phyloP scores from a whole-genome alignment of 2,113 vertebrate genomes.

The Cepphus grylle region DNA sequence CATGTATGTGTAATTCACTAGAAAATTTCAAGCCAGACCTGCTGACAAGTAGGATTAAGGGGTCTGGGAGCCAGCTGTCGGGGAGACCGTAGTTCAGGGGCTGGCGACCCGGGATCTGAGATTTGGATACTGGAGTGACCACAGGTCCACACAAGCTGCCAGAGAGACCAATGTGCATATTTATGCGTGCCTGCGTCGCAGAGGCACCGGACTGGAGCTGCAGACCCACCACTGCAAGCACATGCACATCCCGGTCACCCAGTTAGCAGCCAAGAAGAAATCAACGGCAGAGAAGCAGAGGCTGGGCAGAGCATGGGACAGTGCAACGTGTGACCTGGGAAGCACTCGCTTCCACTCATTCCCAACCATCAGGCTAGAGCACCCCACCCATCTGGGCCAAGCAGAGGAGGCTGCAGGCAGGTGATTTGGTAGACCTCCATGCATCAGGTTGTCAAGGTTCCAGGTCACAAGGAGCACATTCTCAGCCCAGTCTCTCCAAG shows the following conservation, averaged over 20 bases:
- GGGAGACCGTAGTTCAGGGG: not conserved
- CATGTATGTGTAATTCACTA: not conserved
- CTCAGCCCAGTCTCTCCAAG: not conserved
- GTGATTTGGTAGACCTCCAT: not conserved
- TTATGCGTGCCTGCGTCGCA: not conserved
- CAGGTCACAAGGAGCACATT: not conserved
- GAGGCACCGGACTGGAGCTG: not conserved
- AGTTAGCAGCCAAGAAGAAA: not conserved
- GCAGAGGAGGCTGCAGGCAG: not conserved
- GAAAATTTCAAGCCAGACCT: not conserved
- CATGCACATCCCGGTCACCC: too few relatives aligned
- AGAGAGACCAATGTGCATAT: too few relatives aligned
- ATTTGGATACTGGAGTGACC: too few relatives aligned
- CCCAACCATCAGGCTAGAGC: not conserved
- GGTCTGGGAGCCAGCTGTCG: not conserved
- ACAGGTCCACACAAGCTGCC: not conserved
- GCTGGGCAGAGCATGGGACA: accelerated
- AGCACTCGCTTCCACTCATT: not conserved
- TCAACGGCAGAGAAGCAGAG: not conserved
- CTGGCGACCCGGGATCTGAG: not conserved
- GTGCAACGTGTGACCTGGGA: not conserved
- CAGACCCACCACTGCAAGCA: not conserved
- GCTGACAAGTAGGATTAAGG: not conserved
- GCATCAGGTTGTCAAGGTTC: not conserved
- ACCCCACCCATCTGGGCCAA: not conserved